Evolutionary conservation across 2,888 invertebrate genomes (phyloP).

Genomic region (Trimorus sp.): DNA sequence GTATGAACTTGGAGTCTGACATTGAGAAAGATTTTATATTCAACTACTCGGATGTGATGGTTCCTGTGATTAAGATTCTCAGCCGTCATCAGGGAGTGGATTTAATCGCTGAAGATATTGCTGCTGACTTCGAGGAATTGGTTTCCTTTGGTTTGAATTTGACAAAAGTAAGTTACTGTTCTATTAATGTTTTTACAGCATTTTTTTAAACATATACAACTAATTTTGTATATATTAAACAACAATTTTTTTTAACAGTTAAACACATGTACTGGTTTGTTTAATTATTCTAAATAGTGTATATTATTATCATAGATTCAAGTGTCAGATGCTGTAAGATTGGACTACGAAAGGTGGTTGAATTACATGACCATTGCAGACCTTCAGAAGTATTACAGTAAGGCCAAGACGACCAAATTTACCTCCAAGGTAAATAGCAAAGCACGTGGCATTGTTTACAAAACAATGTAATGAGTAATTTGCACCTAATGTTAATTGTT

Average conservation of each 20-base stretch:
- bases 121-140: no score
- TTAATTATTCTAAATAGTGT: neutral
- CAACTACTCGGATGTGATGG: constrained; percentile 8
- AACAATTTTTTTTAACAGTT: no score
- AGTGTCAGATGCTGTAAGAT: neutral
- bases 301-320: neutral
- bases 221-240: no score
- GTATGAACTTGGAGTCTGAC: neutral
- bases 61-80: no score
- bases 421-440: neutral
- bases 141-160: no score
- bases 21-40: neutral
- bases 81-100: no score
- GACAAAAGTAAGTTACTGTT: no score
- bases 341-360: constrained; percentile 13
- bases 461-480: neutral
- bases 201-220: no score
- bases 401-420: neutral
- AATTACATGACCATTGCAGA: constrained; percentile 50
- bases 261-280: neutral
- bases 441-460: neutral
- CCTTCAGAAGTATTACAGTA: constrained; percentile 41
- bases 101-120: neutral
- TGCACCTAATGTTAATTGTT: neutral
- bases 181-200: no score